Conservation (phyloP, 2,888 invertebrate genomes). For the Cyclophora albipunctata region DNA sequence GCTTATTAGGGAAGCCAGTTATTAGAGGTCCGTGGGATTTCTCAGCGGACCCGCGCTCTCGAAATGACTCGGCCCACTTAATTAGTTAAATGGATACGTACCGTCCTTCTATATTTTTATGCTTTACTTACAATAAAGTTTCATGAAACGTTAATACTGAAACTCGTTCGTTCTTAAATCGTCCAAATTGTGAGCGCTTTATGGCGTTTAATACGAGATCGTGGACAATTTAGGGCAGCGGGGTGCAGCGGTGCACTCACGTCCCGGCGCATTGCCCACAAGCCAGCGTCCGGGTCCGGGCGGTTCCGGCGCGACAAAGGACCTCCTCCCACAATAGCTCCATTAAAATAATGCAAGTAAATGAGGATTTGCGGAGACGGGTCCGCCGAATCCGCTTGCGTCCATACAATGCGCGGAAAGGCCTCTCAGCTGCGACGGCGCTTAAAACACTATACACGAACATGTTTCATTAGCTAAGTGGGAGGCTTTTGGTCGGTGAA, state of each 20-base stretch:
- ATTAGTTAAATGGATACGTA: conserved; percentile 66
- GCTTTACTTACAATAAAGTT: conserved; percentile 40
- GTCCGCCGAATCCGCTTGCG: conserved; percentile 59
- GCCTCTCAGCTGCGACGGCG: conserved; percentile 48
- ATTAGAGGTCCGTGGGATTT: conserved; percentile 60
- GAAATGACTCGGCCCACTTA: conserved; percentile 55
- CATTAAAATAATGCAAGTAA: conserved; percentile 77
- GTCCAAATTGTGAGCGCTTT: conserved; percentile 48
- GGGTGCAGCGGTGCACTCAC: conserved; percentile 49
- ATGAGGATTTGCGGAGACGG: conserved; percentile 72
- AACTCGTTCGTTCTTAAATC: conserved; percentile 35
- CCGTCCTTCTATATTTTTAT: conserved; percentile 42
- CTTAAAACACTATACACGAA: conserved; percentile 70
- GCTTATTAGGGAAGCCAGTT: conserved; percentile 69
- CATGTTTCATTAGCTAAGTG: conserved; percentile 78
- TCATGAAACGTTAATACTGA: conserved; percentile 1
- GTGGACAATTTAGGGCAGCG: conserved; percentile 55
- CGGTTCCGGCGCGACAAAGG: conserved; percentile 66
- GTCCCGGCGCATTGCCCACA: conserved; percentile 64
- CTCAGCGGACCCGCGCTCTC: conserved; percentile 50
- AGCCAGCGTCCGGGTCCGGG: conserved; percentile 36
- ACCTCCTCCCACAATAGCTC: conserved; percentile 72
- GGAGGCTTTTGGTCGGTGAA: conserved; percentile 74
- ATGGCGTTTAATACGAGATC: conserved; percentile 47
- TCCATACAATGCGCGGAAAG: conserved; percentile 49